Conservation (phyloP, 2,113 vertebrate genomes). For the Psephotus haematonotus region DNA sequence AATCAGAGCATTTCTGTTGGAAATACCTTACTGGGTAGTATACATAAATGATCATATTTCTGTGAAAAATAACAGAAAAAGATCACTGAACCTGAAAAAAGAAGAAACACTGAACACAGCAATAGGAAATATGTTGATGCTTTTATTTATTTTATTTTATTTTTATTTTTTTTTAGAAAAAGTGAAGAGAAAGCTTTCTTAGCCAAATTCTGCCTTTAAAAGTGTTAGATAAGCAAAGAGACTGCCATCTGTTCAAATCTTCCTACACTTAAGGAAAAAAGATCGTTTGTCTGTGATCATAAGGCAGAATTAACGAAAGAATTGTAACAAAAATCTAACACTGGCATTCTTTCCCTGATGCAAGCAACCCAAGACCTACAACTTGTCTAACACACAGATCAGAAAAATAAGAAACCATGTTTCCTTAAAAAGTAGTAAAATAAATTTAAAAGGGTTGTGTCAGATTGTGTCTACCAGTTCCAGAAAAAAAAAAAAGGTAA, state of each 20-base stretch:
- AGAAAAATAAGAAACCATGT: neutral
- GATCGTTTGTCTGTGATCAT: neutral
- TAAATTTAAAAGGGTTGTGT: neutral
- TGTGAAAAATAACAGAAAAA: neutral
- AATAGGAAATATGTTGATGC: neutral
- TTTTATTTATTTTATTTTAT: neutral
- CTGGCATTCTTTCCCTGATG: neutral
- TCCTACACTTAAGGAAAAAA: neutral
- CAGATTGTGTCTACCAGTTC: slow-evolving; percentile 8
- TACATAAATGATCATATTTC: neutral
- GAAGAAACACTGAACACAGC: neutral
- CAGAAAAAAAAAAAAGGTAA: neutral
- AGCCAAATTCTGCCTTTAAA: neutral
- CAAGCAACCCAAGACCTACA: neutral
- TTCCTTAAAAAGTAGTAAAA: neutral
- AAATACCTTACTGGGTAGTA: neutral
- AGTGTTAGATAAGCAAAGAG: neutral
- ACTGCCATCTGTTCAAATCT: neutral
- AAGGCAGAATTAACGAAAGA: neutral
- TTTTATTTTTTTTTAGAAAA: neutral
- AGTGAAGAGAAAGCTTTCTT: neutral
- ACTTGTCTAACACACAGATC: neutral
- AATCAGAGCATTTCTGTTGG: neutral
- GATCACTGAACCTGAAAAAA: neutral
- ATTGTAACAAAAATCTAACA: neutral